Base-by-base conservation (phyloP, 1,140 invertebrate species). In the Zaprionus kolodkinae region DNA sequence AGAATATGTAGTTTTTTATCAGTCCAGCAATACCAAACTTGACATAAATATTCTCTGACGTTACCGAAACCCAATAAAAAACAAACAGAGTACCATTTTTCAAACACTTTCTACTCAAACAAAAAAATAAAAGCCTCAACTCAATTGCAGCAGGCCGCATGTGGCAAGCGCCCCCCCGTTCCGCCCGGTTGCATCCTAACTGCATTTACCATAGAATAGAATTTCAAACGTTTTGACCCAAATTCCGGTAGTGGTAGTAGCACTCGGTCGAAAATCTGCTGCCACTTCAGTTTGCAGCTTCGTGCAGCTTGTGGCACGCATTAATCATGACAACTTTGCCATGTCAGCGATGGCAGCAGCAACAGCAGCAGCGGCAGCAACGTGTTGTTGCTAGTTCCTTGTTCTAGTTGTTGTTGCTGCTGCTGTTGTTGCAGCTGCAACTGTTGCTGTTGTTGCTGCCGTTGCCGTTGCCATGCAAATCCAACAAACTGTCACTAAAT, bases 401-500 rank as follows among this genome's bases (percentile, higher is more conserved):
- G 40, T 60, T 65, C 36, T 54, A 13, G 55, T 30, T 62, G 9
- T 43, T 15, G 59, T 70, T 52, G 79, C 10, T 25, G 43, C 38
- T 57, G 59, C 30, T 30, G 45, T 38, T 62, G 6, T 33, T 11
- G 59, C 40, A 36, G 79, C 12, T 40, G 38, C 12, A 1, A 12
- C 13, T 52, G 59, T 17, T 38, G 59, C 30, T 17, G 57, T 50
- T 52, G 57, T 13, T 52, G 30, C 33, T 33, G 59, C 61, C 27
- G 35, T 59, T 50, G 40, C 50, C 50, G 75, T 55, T 38, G 40
- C 60, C 78, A 84, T 85, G 84, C 78, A 88, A 89, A 88, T 81
- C 84, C 85, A 75, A 81, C 81, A 88, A 88, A 89, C 81, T 89
- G 84, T 89, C 84, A 88, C 80, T 88, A 89, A 88, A 89, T 87